Base-by-base conservation (phyloP, 2,797 vertebrate genomes). In the Sebastes matsubarae region DNA sequence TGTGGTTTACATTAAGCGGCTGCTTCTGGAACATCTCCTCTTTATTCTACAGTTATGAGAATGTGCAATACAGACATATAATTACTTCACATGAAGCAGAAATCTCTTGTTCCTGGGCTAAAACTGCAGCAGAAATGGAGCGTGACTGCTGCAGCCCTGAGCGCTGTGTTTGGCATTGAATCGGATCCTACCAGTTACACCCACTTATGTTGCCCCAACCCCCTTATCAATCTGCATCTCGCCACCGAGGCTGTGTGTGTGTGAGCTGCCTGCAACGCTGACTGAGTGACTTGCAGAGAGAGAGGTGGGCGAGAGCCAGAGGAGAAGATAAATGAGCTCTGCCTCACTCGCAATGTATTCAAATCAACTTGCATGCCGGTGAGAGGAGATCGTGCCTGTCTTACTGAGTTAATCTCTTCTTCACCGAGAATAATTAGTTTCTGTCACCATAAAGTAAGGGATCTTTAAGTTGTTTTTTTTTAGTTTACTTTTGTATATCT, bases 251-350 rank as follows among this genome's bases (percentile, higher is more conserved):
- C 50, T 64, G 78, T 9, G 52, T 64, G 65, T 54, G 14, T 42
- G 38, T 42, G 38, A 8, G 16, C 77, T 72, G 77, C 72, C 79
- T 81, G 76, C 81, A 85, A 30, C 63, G 18, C 70, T 78, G 81
- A 77, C 81, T 78, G 25, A 71, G 68, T 75, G 88, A 88, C 63
- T 69, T 75, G 54, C 76, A 84, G 74, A 46, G 76, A 50, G 68
- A 50, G 80, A 77, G 68, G 68, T 75, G 92, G 83, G 86, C 10
- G 66, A 81, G 83, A 87, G 77, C 59, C 63, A 72, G 81, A 68
- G 73, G 63, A 82, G 75, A 76, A 85, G 82, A 92, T 88, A 81
- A 86, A 90, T 80, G 76, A 87, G 78, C 76, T 86, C 77, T 66
- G 75, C 77, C n/a, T 83, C 76, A 27, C 57, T 46, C 75, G 84